Conservation (phyloP, 2,888 invertebrate species). For the Ophion obscuratus region DNA sequence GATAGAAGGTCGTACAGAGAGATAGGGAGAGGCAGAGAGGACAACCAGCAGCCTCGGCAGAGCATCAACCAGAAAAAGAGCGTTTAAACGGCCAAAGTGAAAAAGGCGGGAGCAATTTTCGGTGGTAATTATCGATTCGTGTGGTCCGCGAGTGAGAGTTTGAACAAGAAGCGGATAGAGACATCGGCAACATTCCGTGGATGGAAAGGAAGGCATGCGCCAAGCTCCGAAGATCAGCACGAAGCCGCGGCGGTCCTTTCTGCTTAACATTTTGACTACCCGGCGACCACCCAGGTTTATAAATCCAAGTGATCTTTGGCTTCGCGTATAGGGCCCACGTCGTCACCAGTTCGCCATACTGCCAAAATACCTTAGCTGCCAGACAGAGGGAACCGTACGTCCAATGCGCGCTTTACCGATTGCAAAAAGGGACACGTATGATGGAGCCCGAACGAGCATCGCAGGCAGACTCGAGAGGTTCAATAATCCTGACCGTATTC, state of each 20-base stretch:
- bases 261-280: slow-evolving; percentile 79
- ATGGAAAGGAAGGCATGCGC: slow-evolving; percentile 78
- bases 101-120: slow-evolving; percentile 82
- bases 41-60: slow-evolving; percentile 21
- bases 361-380: slow-evolving; percentile 48
- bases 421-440: slow-evolving; percentile 42
- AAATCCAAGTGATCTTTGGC: slow-evolving; percentile 53
- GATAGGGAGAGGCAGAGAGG: slow-evolving; percentile 10
- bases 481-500: background rate
- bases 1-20: slow-evolving; percentile 20
- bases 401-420: slow-evolving; percentile 55
- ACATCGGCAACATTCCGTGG: slow-evolving; percentile 83
- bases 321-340: slow-evolving; percentile 26
- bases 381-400: slow-evolving; percentile 45
- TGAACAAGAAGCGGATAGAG: slow-evolving; percentile 83
- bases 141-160: slow-evolving; percentile 79
- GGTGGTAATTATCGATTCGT: slow-evolving; percentile 84
- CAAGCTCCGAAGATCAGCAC: slow-evolving; percentile 45
- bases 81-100: slow-evolving; percentile 79
- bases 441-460: slow-evolving; percentile 23
- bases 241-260: slow-evolving; percentile 71
- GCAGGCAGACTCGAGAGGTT: slow-evolving; percentile 27
- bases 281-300: slow-evolving; percentile 79
- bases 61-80: slow-evolving; percentile 75
- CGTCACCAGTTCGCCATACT: slow-evolving; percentile 30